Evolutionary conservation across 2,113 vertebrate species (phyloP).

Genomic region (Struthidea cinerea): DNA sequence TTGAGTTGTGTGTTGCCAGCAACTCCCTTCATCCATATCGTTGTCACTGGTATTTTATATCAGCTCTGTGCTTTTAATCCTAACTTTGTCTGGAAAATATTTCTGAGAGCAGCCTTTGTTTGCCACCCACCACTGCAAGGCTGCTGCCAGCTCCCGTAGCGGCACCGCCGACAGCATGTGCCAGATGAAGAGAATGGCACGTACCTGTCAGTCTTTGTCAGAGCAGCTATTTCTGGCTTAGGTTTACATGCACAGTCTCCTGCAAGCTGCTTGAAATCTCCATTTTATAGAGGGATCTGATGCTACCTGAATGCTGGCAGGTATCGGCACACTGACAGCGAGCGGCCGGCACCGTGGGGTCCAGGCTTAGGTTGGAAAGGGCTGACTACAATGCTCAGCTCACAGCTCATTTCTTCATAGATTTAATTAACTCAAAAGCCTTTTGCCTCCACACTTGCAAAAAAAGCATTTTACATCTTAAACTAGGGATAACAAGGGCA

Average conservation of each 20-base stretch:
- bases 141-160: slow-evolving; percentile 20
- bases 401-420: slow-evolving; percentile 40
- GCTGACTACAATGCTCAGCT: background rate
- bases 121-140: background rate
- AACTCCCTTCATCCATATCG: background rate
- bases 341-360: background rate
- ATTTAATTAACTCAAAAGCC: slow-evolving; percentile 49
- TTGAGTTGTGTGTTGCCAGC: background rate
- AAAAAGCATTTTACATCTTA: slow-evolving; percentile 50
- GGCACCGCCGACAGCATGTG: background rate
- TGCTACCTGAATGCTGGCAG: slow-evolving; percentile 1
- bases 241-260: background rate
- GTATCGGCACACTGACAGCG: background rate
- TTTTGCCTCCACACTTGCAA: slow-evolving; percentile 23
- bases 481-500: slow-evolving; percentile 15
- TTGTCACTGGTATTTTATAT: background rate
- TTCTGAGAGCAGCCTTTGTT: slow-evolving; percentile 16
- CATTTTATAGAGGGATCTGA: background rate
- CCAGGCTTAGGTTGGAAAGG: background rate
- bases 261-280: background rate
- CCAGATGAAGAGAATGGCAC: background rate
- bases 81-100: background rate
- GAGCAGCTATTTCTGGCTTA: background rate
- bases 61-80: background rate
- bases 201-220: background rate